Base-by-base conservation (phyloP, 2,797 vertebrate genomes). In the Iguana delicatissima region DNA sequence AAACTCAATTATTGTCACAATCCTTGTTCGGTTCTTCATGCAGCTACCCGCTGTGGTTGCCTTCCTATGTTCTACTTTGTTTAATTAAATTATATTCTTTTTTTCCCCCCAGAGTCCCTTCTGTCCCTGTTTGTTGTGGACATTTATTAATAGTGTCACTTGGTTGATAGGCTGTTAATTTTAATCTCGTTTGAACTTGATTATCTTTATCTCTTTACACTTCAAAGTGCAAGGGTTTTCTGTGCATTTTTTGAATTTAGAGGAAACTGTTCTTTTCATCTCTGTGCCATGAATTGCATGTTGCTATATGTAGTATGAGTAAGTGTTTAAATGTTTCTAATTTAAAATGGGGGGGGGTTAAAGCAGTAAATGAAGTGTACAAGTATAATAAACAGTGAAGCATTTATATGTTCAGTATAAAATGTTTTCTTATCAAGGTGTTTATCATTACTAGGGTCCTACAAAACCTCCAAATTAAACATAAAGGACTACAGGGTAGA, bases 111-210 rank as follows among this genome's bases (percentile, higher is more conserved):
- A 0, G 92, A 96, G 76, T 95, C 94, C 86, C 92, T 95, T 94
- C 93, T 91, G 93, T 95, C 92, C 92, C 88, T 76, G 5, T 87
- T 93, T 95, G 81, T 92, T 94, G 89, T 88, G 95, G 95, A 95
- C 95, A 90, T 93, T 95, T 96, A 97, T 96, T 96, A 95, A 96
- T 94, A 94, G 95, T 94, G 94, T 94, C 95, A 95, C 93, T 95
- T 92, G 92, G 92, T 95, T 97, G 95, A 94, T 87, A 95, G 95
- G 91, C 94, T 96, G 95, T 95, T 97, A 93, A 96, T 96, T 96
- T 96, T 94, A 94, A 96, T 95, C 92, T 94, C 0, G 0, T 92
- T 90, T 90, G 89, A 94, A 95, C 95, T 95, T 95, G 94, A 96
- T 96, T 96, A 95, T 94, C 94, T 93, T 95, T 93, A 91, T 96